Evolutionary conservation across 2,113 vertebrate genomes (phyloP).

Genomic region (Stegostoma tigrinum): DNA sequence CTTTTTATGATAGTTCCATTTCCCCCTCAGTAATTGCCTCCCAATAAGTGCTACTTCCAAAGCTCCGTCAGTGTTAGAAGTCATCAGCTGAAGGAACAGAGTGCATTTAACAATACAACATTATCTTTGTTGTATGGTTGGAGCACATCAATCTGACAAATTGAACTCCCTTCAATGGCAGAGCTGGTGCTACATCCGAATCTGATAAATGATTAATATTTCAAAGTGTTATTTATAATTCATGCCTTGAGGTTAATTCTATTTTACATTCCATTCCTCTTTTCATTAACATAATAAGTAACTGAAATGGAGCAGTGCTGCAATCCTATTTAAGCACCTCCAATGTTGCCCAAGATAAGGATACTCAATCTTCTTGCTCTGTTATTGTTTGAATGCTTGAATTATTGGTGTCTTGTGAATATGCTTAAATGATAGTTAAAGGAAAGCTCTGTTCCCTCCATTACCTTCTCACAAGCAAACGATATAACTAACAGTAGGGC

Average conservation of each 20-base stretch:
- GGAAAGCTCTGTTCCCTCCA: background rate
- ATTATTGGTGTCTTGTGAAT: background rate
- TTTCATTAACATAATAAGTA: constrained; percentile 34
- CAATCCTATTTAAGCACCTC: constrained; percentile 21
- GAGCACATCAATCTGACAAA: constrained; percentile 7
- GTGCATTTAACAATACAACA: background rate
- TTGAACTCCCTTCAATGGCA: background rate
- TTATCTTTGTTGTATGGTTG: background rate
- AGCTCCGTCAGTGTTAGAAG: background rate
- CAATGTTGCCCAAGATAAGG: constrained; percentile 13
- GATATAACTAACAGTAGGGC: background rate
- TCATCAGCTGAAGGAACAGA: background rate
- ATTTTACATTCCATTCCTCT: constrained; percentile 22
- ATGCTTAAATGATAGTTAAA: constrained; percentile 30
- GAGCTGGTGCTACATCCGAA: background rate
- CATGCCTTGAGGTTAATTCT: constrained; percentile 22
- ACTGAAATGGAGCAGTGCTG: constrained; percentile 24
- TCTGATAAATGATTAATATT: constrained; percentile 34
- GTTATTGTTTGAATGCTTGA: constrained; percentile 16
- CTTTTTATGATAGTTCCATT: background rate
- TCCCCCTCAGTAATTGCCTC: background rate
- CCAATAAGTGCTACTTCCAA: background rate
- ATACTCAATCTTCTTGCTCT: constrained; percentile 29
- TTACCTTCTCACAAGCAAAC: background rate
- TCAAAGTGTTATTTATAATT: constrained; percentile 27